phyloP scores from a whole-genome alignment of 2,888 invertebrate genomes.

The Drosophila glabriapex region DNA sequence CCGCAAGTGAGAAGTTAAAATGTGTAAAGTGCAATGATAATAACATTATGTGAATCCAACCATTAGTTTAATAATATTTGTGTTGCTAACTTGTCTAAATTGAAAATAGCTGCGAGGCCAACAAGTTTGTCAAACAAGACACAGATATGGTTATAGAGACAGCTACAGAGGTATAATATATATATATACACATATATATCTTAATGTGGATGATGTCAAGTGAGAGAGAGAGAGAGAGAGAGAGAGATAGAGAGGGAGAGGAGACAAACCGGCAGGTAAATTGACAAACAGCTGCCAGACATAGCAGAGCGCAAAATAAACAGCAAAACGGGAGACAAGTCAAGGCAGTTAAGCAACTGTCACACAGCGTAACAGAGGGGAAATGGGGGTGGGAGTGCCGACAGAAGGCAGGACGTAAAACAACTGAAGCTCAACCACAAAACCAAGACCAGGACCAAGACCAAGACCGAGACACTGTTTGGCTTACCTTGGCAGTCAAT shows the following conservation, averaged over 20 bases:
- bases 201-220: neutral
- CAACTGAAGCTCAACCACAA: constrained; percentile 28
- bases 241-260: constrained; percentile 8
- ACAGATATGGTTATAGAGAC: neutral
- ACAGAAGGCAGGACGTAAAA: constrained; percentile 13
- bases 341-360: constrained; percentile 46
- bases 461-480: constrained; percentile 50
- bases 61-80: constrained; percentile 73
- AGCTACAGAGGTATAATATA: neutral
- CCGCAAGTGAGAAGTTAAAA: neutral
- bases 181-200: neutral
- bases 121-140: constrained; percentile 3
- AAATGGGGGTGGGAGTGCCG: neutral
- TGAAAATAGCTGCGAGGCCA: constrained; percentile 54
- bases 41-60: constrained; percentile 25
- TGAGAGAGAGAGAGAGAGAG: constrained; percentile 1
- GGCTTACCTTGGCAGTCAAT: constrained; percentile 73
- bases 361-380: constrained; percentile 3
- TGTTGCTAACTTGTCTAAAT: constrained; percentile 66
- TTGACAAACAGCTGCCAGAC: constrained; percentile 63
- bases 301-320: constrained; percentile 62
- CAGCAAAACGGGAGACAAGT: constrained; percentile 58
- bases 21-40: neutral
- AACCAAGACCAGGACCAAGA: constrained; percentile 20
- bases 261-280: constrained; percentile 36